These are phyloP conservation scores for Aphelenchoides besseyi DNA, from an alignment of 1,140 invertebrate species.

Conservation along the genomic window DNA sequence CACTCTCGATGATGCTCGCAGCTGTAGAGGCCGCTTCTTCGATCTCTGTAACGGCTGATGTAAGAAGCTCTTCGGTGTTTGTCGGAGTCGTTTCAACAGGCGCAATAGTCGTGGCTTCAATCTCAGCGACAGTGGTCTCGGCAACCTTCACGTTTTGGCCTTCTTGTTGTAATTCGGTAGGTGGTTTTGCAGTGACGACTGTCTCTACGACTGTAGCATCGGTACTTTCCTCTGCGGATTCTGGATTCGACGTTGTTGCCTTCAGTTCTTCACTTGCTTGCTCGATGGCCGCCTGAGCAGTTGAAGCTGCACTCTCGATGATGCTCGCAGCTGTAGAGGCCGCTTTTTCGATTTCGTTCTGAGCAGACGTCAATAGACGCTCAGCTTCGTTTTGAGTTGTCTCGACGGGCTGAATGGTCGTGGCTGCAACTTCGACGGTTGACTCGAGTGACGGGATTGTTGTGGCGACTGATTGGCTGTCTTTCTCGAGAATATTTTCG, in stretches of 20 bases:
- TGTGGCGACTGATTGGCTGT: too few species aligned
- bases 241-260: conserved; percentile 13
- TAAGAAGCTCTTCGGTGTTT: not conserved
- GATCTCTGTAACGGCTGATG: not conserved
- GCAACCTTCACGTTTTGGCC: not conserved
- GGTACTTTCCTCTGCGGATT: not conserved
- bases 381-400: not conserved
- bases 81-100: not conserved
- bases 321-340: not conserved
- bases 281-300: not conserved
- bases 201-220: not conserved
- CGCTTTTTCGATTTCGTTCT: not conserved
- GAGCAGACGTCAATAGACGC: not conserved
- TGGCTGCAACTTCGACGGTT: not conserved
- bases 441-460: too few species aligned
- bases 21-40: not conserved
- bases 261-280: not conserved
- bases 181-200: not conserved
- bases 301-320: not conserved
- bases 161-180: not conserved
- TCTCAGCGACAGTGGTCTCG: not conserved
- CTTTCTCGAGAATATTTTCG: too few species aligned
- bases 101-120: not conserved
- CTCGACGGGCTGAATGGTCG: not conserved
- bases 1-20: not conserved